These are phyloP conservation scores for Lysandra coridon DNA, from an alignment of 2,888 invertebrate species.

Conservation along the genomic window DNA sequence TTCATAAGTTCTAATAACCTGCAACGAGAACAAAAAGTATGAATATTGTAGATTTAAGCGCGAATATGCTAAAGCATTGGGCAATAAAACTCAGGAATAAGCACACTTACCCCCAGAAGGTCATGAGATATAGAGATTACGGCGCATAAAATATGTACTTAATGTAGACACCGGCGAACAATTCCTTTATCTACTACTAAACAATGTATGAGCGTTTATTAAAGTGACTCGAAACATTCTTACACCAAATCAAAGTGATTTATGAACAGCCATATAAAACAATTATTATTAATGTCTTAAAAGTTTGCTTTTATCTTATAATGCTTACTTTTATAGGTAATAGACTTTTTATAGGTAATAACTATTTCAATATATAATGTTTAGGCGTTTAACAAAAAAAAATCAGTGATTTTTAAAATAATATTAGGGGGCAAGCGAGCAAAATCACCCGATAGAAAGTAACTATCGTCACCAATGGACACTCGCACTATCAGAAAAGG, in stretches of 20 bases:
- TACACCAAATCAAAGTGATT: conserved; percentile 3
- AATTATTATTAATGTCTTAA: too few species aligned
- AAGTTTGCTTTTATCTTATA: too few species aligned
- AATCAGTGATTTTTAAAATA: too few species aligned
- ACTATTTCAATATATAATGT: too few species aligned
- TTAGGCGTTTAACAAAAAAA: too few species aligned
- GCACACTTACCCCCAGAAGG: conserved; percentile 25
- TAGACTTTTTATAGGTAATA: too few species aligned
- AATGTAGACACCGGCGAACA: conserved; percentile 21
- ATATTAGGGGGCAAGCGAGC: too few species aligned
- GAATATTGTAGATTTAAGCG: conserved; percentile 17
- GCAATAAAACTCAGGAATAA: conserved; percentile 27
- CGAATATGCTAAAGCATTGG: conserved; percentile 24
- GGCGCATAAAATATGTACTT: conserved; percentile 29
- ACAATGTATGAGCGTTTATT: conserved; percentile 25
- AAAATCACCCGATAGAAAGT: too few species aligned
- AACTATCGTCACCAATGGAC: too few species aligned
- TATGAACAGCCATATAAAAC: neutral
- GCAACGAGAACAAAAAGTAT: conserved; percentile 5
- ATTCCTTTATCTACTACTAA: conserved; percentile 28
- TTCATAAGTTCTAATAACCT: neutral
- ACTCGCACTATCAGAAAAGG: too few species aligned
- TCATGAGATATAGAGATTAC: conserved; percentile 31
- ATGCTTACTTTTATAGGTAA: too few species aligned
- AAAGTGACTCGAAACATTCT: conserved; percentile 2